Evolutionary conservation across 2,113 vertebrate species (phyloP).

Genomic region (Alosa alosa): DNA sequence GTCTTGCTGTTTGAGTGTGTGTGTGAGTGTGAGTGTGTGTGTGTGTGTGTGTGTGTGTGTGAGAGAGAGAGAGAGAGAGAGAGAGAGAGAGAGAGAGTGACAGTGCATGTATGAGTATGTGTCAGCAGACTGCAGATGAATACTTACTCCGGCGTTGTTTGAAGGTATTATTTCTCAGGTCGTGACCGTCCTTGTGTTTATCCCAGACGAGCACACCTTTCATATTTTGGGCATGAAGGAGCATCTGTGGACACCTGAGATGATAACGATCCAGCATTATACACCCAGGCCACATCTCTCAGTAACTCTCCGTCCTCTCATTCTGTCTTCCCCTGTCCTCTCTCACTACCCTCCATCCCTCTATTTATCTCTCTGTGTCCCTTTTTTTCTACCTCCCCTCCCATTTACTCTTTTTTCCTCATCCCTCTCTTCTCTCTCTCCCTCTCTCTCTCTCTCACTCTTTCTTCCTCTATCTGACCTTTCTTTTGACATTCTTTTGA

Average conservation of each 20-base stretch:
- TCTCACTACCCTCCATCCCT: not conserved
- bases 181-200: not conserved
- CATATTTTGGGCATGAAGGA: not conserved
- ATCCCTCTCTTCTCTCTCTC: not conserved
- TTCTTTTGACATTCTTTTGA: not conserved
- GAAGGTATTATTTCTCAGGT: not conserved
- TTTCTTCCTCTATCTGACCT: not conserved
- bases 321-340: not conserved
- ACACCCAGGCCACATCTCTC: not conserved
- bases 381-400: conserved; percentile 1
- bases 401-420: conserved; percentile 23
- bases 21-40: not conserved
- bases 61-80: too few relatives aligned
- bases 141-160: not conserved
- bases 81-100: not conserved
- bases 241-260: not conserved
- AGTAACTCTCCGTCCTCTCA: not conserved
- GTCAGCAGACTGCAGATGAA: not conserved
- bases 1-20: not conserved
- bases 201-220: not conserved
- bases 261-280: not conserved
- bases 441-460: conserved; percentile 2
- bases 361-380: not conserved
- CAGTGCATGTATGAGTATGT: not conserved
- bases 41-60: not conserved